phyloP scores from a whole-genome alignment of 2,888 invertebrate genomes.

The Latheticus oryzae region DNA sequence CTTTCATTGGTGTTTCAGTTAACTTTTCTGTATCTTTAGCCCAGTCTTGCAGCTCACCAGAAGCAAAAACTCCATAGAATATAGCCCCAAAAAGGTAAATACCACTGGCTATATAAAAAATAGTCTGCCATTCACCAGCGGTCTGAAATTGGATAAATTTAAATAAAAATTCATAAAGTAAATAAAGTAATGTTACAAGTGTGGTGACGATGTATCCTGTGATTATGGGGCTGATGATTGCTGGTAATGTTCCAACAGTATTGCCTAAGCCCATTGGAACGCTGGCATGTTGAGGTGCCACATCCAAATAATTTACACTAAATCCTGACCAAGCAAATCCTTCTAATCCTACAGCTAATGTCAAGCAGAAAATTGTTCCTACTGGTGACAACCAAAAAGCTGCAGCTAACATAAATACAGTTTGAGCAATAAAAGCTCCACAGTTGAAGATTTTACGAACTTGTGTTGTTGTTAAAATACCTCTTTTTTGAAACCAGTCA shows the following conservation, averaged over 20 bases:
- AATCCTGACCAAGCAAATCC: constrained; percentile 95
- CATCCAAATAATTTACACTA: constrained; percentile 73
- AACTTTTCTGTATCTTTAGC: constrained; percentile 61
- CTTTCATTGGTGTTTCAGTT: constrained; percentile 19
- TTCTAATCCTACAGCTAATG: constrained; percentile 89
- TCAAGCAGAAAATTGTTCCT: constrained; percentile 83
- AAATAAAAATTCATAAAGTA: no score
- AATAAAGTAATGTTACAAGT: no score
- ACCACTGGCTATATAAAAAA: constrained; percentile 86
- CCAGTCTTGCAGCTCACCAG: constrained; percentile 88
- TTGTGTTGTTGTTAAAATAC: constrained; percentile 78
- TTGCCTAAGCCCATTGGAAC: constrained; percentile 93
- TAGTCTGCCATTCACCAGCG: constrained; percentile 75
- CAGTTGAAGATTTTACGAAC: constrained; percentile 78
- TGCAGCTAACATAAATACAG: constrained; percentile 86
- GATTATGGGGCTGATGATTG: constrained; percentile 85
- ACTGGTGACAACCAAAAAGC: constrained; percentile 77
- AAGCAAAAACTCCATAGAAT: constrained; percentile 84
- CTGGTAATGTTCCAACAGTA: constrained; percentile 90
- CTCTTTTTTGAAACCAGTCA: constrained; percentile 78
- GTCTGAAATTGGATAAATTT: no score
- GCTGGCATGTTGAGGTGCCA: constrained; percentile 92
- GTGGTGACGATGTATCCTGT: constrained; percentile 55
- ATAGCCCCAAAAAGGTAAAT: constrained; percentile 87
- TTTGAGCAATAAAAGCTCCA: constrained; percentile 80